Evolutionary conservation across 2,888 invertebrate genomes (phyloP), one percentile per base, ranked within the genome.

Genomic region (Emmelina monodactyla): DNA sequence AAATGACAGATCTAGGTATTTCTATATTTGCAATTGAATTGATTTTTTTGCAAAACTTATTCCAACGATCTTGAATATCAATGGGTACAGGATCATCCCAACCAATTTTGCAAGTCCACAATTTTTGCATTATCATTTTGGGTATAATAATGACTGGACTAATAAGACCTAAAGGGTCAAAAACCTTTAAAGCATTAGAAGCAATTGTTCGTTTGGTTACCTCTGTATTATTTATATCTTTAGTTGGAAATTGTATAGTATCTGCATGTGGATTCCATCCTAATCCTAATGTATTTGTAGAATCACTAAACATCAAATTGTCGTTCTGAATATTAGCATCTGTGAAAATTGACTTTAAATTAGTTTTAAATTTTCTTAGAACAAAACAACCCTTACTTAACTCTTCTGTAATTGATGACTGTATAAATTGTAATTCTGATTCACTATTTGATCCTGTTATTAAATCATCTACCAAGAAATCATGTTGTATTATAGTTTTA

Each of bases 381-480:
- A 38, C 33, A 13, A 41, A 41, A 31, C 40, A 44, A 3, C 32
- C 40, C n/a, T 13, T 5, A 25, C 28, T 14, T 31, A 42, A 37
- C 3, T 14, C 35, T 10, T 29, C 32, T 4, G 32, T 4, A 2
- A 38, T 36, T n/a, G 32, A 14, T 5, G 32, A 38, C 37, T 40
- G 36, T 28, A 41, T 40, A 13, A 33, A 32, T 4, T 28, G 14
- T 31, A 43, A 16, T 37, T 42, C 29, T 7, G 13, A 7, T 31
- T 31, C 29, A 34, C 35, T 6, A 32, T 45, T 25, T 9, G 35
- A 19, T 14, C 43, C 43, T 9, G 45, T 45, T 6, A 42, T 39
- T 2, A 45, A 25, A 30, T 43, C 44, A 29, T 42, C 44, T 2
- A 42, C 35, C 32, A 40, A 41, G 28, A 44, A 45, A 15, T 45